Evolutionary conservation across 2,113 vertebrate genomes (phyloP).

Genomic region (Illadopsis cleaveri): DNA sequence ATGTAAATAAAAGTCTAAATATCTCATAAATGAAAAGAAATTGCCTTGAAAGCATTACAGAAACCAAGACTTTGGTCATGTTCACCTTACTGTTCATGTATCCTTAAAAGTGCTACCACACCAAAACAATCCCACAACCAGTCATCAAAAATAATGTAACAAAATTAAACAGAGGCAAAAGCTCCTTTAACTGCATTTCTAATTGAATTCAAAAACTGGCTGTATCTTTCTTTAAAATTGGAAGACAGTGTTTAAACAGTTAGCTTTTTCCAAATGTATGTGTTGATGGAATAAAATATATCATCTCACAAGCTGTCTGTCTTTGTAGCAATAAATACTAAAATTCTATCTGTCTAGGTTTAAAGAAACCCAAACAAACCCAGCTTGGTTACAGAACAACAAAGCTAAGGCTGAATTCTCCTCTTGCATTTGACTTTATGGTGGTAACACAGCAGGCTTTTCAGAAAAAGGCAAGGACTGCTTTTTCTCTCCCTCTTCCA

Average conservation of each 20-base stretch:
- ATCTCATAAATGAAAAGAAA: background rate
- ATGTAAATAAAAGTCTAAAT: background rate
- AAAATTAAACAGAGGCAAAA: background rate
- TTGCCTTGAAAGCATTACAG: background rate
- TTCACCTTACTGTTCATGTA: background rate
- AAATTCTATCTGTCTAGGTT: background rate
- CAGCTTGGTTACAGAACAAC: background rate
- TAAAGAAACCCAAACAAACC: background rate
- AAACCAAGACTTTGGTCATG: background rate
- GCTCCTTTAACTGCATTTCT: background rate
- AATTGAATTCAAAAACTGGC: background rate
- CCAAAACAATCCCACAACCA: background rate
- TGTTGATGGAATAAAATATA: constrained; percentile 5
- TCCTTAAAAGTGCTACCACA: background rate
- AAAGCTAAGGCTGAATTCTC: background rate
- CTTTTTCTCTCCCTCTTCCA: background rate
- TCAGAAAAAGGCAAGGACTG: background rate
- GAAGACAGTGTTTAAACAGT: background rate
- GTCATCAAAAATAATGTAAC: background rate
- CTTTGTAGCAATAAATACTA: background rate
- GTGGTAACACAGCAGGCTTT: background rate
- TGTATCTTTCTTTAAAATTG: background rate
- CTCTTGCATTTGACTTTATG: background rate
- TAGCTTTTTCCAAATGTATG: background rate
- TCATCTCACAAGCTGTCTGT: background rate